Evolutionary conservation across 1,140 invertebrate species (phyloP).

Genomic region (Aricia agestis): DNA sequence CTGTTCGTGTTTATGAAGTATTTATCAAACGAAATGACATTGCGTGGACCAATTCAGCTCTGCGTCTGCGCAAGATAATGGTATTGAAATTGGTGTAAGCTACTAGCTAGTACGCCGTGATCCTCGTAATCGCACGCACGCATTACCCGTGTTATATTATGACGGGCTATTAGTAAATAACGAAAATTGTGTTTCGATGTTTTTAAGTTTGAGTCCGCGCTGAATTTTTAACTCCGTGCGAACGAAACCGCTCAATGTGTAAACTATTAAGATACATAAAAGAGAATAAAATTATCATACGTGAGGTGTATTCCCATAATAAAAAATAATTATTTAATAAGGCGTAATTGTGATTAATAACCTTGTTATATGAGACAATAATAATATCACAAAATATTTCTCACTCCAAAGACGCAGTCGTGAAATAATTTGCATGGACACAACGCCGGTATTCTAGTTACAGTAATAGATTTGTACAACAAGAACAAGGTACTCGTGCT

Average conservation of each 20-base stretch:
- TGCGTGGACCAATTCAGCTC: not conserved
- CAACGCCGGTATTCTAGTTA: not conserved
- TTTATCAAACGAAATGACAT: constrained; percentile 11
- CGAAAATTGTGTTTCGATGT: not conserved
- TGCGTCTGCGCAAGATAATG: constrained; percentile 14
- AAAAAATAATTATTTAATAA: not conserved
- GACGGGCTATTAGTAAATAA: not conserved
- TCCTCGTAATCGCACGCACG: not conserved
- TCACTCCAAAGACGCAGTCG: not conserved
- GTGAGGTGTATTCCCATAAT: not conserved
- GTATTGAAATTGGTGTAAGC: constrained; percentile 10
- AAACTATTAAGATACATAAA: not conserved
- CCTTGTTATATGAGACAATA: not conserved
- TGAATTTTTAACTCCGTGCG: not conserved
- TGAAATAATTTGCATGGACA: not conserved
- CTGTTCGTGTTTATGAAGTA: constrained; percentile 5
- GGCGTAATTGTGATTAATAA: not conserved
- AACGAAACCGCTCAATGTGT: not conserved
- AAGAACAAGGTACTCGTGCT: not conserved
- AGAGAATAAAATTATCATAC: not conserved
- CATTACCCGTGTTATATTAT: not conserved
- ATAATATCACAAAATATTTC: not conserved
- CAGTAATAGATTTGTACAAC: not conserved
- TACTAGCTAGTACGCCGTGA: constrained; percentile 13
- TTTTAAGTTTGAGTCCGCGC: not conserved